A percentile compares a stretch with the other conserved stretches of the same genome.
Evolutionary conservation across 2,113 vertebrate genomes (phyloP).

Genomic region (Oxyruncus cristatus): DNA sequence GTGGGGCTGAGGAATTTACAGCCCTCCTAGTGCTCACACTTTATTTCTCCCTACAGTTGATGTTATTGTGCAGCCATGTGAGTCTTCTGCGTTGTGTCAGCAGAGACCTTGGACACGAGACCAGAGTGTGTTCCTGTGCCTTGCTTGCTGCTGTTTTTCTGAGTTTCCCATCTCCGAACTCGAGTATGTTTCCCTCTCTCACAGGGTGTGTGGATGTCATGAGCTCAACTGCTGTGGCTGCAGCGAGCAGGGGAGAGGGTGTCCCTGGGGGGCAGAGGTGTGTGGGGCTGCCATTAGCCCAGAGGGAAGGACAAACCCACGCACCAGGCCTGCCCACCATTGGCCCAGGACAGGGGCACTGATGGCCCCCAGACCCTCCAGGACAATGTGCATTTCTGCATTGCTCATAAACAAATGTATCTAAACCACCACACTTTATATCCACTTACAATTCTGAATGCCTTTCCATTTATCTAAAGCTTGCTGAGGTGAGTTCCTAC

Average conservation of each 20-base stretch:
- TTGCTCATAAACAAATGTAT: conserved; percentile 49
- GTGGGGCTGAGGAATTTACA: conserved; percentile 24
- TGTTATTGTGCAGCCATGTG: background rate
- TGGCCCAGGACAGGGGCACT: background rate
- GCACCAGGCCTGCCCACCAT: fast-evolving
- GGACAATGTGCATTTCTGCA: conserved; percentile 34
- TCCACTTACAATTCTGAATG: conserved; percentile 62
- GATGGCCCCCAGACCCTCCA: background rate
- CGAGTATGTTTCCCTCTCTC: background rate
- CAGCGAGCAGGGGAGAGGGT: fast-evolving
- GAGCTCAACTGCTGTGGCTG: background rate
- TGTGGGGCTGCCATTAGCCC: background rate
- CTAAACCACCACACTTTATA: conserved; percentile 47
- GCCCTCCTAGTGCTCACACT: background rate
- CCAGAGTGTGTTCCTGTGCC: background rate
- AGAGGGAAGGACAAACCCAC: background rate
- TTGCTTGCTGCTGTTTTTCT: background rate
- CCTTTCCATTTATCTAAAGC: conserved; percentile 67
- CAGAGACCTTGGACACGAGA: background rate
- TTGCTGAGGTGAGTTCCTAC: conserved; percentile 66
- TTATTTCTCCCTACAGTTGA: background rate
- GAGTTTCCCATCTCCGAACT: background rate
- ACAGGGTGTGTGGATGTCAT: background rate
- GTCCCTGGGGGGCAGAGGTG: background rate
- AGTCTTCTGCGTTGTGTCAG: conserved; percentile 28